Evolutionary conservation across 1,140 invertebrate species (phyloP).

Genomic region (Spodoptera frugiperda): DNA sequence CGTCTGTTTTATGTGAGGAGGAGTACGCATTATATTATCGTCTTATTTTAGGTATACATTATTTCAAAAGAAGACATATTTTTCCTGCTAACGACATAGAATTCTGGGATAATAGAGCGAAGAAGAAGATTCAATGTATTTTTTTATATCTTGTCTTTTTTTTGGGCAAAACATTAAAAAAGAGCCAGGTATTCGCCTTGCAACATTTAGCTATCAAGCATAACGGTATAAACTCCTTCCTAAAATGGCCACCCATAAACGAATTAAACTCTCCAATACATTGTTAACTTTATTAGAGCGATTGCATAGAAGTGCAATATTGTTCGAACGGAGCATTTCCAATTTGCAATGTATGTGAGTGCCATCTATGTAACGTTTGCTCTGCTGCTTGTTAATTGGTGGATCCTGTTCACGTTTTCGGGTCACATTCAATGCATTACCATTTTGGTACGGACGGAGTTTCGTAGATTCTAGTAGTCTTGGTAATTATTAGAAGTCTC

Average conservation of each 20-base stretch:
- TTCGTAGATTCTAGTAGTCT: slow-evolving; percentile 4
- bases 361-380: slow-evolving; percentile 13
- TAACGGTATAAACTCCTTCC: neutral
- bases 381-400: slow-evolving; percentile 30
- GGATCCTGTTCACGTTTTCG: slow-evolving; percentile 31
- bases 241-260: neutral
- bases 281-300: slow-evolving; percentile 22
- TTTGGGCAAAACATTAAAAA: too few relatives aligned
- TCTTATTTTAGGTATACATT: too few relatives aligned
- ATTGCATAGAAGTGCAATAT: slow-evolving; percentile 26
- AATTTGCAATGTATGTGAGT: slow-evolving; percentile 40
- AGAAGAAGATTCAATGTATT: too few relatives aligned
- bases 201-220: too few relatives aligned
- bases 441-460: slow-evolving; percentile 2
- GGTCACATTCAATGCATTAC: slow-evolving; percentile 42
- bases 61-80: too few relatives aligned
- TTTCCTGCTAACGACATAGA: too few relatives aligned
- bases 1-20: too few relatives aligned
- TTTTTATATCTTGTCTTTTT: too few relatives aligned
- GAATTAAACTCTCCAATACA: slow-evolving; percentile 17
- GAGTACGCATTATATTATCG: too few relatives aligned
- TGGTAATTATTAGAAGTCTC: slow-evolving; percentile 1
- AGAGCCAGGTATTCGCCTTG: too few relatives aligned
- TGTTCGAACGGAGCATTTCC: slow-evolving; percentile 35
- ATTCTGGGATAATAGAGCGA: too few relatives aligned